These are phyloP conservation scores for Heterotis niloticus DNA, from an alignment of 2,113 vertebrate genomes.

Conservation along the genomic window DNA sequence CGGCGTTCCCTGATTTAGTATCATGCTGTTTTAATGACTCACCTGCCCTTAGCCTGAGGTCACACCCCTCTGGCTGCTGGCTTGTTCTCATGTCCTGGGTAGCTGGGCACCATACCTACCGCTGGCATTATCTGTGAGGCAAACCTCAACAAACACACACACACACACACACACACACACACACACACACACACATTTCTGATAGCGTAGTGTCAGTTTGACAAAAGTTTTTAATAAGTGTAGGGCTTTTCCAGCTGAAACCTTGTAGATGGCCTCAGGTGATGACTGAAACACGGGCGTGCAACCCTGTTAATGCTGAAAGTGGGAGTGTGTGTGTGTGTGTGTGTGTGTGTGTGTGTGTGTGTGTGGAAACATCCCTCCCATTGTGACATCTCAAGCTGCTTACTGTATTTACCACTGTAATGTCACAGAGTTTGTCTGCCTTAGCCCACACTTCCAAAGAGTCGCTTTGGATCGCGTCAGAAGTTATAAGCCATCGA, in stretches of 20 bases:
- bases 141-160: conserved; percentile 38
- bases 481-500: conserved; percentile 65
- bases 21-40: conserved; percentile 19
- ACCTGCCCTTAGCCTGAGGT: conserved; percentile 43
- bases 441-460: conserved; percentile 63
- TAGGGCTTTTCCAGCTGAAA: conserved; percentile 51
- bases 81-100: conserved; percentile 29
- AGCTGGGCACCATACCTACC: conserved; percentile 37
- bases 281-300: conserved; percentile 13
- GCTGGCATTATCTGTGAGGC: conserved; percentile 33
- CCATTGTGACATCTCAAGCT: not conserved
- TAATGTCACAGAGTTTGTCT: conserved; percentile 63
- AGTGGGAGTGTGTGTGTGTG: not conserved
- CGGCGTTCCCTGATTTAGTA: conserved; percentile 2
- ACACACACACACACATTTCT: not conserved
- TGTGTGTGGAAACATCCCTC: not conserved
- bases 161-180: conserved; percentile 25
- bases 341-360: not conserved
- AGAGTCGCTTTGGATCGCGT: conserved; percentile 65
- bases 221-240: conserved; percentile 62
- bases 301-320: conserved; percentile 21
- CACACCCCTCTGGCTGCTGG: conserved; percentile 36
- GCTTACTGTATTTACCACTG: conserved; percentile 31
- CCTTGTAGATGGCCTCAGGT: conserved; percentile 37
- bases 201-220: conserved; percentile 39